A percentile compares a stretch with the other conserved stretches of the same genome.
Conservation (phyloP, 1,140 invertebrate species). For the Heliconius hewitsoni region DNA sequence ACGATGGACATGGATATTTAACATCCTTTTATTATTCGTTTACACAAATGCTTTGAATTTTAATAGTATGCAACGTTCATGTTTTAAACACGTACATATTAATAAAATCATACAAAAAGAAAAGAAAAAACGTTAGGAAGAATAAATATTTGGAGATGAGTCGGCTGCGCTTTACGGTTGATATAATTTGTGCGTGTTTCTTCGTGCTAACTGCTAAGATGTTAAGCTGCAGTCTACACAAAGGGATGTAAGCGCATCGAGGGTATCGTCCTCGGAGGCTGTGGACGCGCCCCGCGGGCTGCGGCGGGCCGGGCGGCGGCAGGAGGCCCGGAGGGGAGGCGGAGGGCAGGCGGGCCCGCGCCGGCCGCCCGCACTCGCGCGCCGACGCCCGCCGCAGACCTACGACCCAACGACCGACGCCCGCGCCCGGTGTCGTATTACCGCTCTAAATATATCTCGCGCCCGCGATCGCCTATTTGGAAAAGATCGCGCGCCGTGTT, state of each 20-base stretch:
- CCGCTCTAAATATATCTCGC: slow-evolving; percentile 78
- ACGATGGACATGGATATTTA: no score
- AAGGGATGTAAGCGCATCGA: slow-evolving; percentile 58
- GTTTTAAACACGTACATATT: neutral
- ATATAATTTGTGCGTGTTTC: neutral
- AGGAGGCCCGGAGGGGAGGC: slow-evolving; percentile 23
- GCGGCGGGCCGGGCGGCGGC: slow-evolving; percentile 14
- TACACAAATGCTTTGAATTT: neutral
- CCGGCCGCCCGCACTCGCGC: slow-evolving; percentile 60
- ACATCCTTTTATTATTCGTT: no score
- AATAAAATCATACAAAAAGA: no score
- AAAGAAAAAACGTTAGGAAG: neutral
- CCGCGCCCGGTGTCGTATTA: slow-evolving; percentile 78
- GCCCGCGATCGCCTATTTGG: slow-evolving; percentile 78
- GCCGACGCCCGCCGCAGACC: slow-evolving; percentile 52
- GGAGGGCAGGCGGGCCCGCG: slow-evolving; percentile 29
- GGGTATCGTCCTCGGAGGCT: slow-evolving; percentile 64
- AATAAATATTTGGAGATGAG: slow-evolving; percentile 5
- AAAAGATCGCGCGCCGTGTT: slow-evolving; percentile 75
- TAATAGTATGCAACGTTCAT: neutral
- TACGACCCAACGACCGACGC: slow-evolving; percentile 70
- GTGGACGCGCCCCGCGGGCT: slow-evolving; percentile 41
- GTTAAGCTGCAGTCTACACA: slow-evolving; percentile 43
- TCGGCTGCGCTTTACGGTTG: neutral
- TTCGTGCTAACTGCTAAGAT: neutral